A percentile compares a stretch with the other conserved stretches of the same genome.
Evolutionary conservation across 1,140 invertebrate species (phyloP).

Genomic region (Euura saliciscinereae): DNA sequence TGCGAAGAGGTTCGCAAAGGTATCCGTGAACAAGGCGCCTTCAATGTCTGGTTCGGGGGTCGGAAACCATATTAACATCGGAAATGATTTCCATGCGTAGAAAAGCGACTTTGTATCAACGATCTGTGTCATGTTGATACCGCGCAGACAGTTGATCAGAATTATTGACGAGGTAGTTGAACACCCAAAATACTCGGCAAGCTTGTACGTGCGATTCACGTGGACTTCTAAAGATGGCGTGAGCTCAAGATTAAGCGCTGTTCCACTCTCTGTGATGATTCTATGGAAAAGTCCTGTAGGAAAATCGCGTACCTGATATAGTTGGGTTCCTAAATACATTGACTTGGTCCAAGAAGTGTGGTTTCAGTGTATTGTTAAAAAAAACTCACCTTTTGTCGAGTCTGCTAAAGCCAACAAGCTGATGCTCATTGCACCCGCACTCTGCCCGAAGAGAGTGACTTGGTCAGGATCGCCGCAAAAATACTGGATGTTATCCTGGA

Average conservation of each 20-base stretch:
- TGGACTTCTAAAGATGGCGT: neutral
- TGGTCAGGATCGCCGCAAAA: slow-evolving; percentile 56
- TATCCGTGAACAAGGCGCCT: neutral
- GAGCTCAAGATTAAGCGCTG: neutral
- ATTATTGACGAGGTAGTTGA: neutral
- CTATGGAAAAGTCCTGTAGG: neutral
- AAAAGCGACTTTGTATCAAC: neutral
- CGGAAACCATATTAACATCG: neutral
- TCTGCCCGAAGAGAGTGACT: slow-evolving; percentile 57
- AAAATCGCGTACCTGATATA: neutral
- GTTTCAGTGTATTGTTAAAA: no score
- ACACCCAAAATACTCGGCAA: neutral
- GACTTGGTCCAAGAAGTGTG: no score
- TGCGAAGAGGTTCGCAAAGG: neutral
- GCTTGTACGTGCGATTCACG: neutral
- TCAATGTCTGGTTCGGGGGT: neutral
- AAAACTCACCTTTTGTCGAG: slow-evolving; percentile 30
- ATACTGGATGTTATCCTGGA: slow-evolving; percentile 50
- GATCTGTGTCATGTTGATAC: neutral
- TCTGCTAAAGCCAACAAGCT: slow-evolving; percentile 40
- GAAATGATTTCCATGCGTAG: neutral
- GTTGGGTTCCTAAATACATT: neutral
- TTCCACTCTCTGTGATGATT: neutral
- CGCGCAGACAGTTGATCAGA: neutral
- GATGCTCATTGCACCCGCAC: slow-evolving; percentile 44